Percentiles rank a stretch among this genome's conserved stretches.
phyloP scores from a whole-genome alignment of 2,113 vertebrate species.

The Xiphophorus hellerii region DNA sequence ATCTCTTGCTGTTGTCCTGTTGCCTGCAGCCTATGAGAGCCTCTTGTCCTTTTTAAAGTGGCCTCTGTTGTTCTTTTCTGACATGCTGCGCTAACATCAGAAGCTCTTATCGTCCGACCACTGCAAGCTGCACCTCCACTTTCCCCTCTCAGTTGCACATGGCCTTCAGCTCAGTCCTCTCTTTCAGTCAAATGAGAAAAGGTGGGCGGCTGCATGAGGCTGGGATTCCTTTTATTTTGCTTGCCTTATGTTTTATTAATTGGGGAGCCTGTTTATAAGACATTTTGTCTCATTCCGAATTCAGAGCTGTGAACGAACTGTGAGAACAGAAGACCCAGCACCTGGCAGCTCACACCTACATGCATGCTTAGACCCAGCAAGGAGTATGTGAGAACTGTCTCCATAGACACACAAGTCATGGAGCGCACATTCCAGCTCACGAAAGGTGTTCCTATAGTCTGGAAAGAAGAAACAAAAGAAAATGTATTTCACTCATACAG shows the following conservation, averaged over 20 bases:
- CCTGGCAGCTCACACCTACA: conserved; percentile 38
- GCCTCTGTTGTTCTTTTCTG: conserved; percentile 50
- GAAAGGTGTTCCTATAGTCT: conserved; percentile 3
- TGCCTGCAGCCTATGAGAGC: background rate
- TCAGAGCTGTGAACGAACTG: conserved; percentile 40
- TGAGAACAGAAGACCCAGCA: conserved; percentile 20
- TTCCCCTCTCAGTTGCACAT: conserved; percentile 8
- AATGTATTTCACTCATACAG: background rate
- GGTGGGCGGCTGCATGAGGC: conserved; percentile 32
- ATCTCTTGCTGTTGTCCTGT: background rate
- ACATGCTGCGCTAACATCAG: conserved; percentile 53
- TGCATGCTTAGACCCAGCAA: background rate
- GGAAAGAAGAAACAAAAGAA: conserved; percentile 12
- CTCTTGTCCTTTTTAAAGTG: background rate
- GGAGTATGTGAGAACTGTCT: conserved; percentile 22
- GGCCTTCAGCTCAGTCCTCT: conserved; percentile 8
- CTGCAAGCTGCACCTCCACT: background rate
- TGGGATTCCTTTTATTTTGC: conserved; percentile 42
- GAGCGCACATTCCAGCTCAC: background rate
- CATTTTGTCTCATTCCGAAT: conserved; percentile 54
- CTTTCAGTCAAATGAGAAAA: conserved; percentile 12
- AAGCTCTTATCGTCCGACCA: conserved; percentile 29
- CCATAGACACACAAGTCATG: background rate
- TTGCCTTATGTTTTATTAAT: conserved; percentile 72
- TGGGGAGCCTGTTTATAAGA: conserved; percentile 51